These are phyloP conservation scores for Sialis fuliginosa DNA, from an alignment of 2,888 invertebrate genomes.

Conservation along the genomic window DNA sequence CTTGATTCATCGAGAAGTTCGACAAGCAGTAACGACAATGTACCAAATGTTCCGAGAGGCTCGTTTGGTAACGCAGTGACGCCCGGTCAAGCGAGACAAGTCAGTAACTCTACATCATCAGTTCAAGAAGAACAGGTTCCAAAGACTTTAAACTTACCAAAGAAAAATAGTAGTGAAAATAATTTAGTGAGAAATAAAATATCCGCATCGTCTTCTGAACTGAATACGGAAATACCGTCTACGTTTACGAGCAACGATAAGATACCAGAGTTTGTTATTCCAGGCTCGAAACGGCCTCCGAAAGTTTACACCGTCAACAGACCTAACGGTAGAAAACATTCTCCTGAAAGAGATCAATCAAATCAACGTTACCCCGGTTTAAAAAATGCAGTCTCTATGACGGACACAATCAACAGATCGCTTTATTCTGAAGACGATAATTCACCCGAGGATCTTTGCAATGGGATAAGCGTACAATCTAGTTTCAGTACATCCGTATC, in stretches of 20 bases:
- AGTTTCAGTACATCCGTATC: background rate
- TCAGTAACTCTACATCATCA: too few species aligned
- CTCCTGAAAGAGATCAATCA: background rate
- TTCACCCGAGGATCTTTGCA: background rate
- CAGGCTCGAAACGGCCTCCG: conserved; percentile 6
- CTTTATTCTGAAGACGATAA: background rate
- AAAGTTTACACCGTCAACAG: conserved; percentile 3
- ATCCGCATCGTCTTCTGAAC: too few species aligned
- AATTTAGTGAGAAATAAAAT: too few species aligned
- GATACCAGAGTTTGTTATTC: conserved; percentile 8
- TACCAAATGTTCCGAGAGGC: too few species aligned
- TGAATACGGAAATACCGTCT: background rate
- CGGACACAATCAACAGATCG: background rate
- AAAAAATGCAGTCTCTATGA: background rate
- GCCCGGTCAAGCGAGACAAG: too few species aligned
- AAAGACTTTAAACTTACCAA: too few species aligned
- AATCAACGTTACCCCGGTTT: background rate
- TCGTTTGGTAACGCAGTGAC: too few species aligned
- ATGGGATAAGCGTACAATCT: background rate
- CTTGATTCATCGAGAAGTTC: too few species aligned
- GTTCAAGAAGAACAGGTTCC: too few species aligned
- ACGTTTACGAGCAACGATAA: conserved; percentile 2
- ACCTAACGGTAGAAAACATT: background rate
- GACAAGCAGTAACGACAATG: too few species aligned
- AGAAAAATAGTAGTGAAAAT: too few species aligned